phyloP scores from a whole-genome alignment of 2,888 invertebrate species.

The Zygogramma bicolorata region DNA sequence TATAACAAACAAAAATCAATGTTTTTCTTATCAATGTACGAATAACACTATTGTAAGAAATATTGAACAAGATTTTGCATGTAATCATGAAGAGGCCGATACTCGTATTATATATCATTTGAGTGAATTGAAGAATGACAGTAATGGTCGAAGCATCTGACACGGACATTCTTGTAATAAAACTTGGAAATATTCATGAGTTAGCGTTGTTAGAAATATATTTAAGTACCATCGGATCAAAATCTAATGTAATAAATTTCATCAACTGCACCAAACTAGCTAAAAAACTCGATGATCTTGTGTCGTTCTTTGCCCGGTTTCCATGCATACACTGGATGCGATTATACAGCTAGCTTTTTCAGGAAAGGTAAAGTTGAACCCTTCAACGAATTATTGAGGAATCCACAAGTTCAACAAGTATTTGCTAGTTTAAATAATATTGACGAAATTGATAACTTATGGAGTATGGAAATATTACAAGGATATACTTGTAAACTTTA shows the following conservation, averaged over 20 bases:
- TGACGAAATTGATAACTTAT: background rate
- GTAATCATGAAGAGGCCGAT: conserved; percentile 23
- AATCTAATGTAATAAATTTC: background rate
- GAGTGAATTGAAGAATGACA: conserved; percentile 12
- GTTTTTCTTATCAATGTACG: conserved; percentile 4
- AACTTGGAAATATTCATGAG: conserved; percentile 12
- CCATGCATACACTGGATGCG: conserved; percentile 11
- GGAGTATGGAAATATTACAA: background rate
- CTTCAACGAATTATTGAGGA: background rate
- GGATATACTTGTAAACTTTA: background rate
- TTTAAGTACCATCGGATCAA: background rate
- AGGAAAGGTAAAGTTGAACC: background rate
- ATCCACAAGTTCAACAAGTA: conserved; percentile 13
- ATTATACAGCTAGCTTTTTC: conserved; percentile 7
- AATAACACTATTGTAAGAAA: conserved; percentile 1
- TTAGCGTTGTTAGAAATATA: background rate
- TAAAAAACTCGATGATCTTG: background rate
- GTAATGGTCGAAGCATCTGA: conserved; percentile 7
- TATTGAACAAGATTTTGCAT: conserved; percentile 13
- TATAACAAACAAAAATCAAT: conserved; percentile 14
- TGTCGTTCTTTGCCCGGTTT: conserved; percentile 9
- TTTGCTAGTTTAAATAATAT: conserved; percentile 9
- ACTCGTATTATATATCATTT: conserved; percentile 23
- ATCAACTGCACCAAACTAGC: background rate
- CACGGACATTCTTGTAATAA: conserved; percentile 11